Evolutionary conservation across 2,113 vertebrate species (phyloP).

Genomic region (Echinops telfairi): DNA sequence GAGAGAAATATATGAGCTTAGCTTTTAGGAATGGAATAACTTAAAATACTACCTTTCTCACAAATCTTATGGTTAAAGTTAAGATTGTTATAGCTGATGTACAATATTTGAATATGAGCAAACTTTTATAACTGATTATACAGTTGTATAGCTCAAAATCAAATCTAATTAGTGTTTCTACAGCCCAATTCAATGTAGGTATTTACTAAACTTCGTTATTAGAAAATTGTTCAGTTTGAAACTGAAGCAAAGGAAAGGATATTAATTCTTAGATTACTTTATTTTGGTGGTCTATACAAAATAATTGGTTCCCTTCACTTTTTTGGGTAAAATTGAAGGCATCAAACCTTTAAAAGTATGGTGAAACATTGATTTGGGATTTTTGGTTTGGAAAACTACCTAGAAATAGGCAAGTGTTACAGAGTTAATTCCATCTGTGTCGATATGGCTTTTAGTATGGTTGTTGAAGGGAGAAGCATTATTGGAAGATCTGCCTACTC

Average conservation of each 20-base stretch:
- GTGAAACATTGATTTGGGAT: conserved; percentile 47
- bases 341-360: conserved; percentile 39
- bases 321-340: conserved; percentile 56
- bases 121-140: conserved; percentile 57
- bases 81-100: conserved; percentile 4
- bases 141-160: conserved; percentile 41
- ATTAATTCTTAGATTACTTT: conserved; percentile 4
- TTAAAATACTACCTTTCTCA: neutral
- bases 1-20: conserved; percentile 46
- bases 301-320: neutral
- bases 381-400: conserved; percentile 31
- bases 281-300: neutral
- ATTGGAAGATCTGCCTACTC: conserved; percentile 32
- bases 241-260: conserved; percentile 62
- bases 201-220: conserved; percentile 33
- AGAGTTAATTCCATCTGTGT: conserved; percentile 56
- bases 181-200: conserved; percentile 63
- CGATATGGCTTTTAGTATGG: neutral
- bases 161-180: conserved; percentile 41
- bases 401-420: neutral
- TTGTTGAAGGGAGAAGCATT: conserved; percentile 13
- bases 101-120: conserved; percentile 33
- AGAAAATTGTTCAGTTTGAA: conserved; percentile 64
- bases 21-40: conserved; percentile 34
- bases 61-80: conserved; percentile 52